Evolutionary conservation across 2,888 invertebrate genomes (phyloP).

Genomic region (Microdon myrmicae): DNA sequence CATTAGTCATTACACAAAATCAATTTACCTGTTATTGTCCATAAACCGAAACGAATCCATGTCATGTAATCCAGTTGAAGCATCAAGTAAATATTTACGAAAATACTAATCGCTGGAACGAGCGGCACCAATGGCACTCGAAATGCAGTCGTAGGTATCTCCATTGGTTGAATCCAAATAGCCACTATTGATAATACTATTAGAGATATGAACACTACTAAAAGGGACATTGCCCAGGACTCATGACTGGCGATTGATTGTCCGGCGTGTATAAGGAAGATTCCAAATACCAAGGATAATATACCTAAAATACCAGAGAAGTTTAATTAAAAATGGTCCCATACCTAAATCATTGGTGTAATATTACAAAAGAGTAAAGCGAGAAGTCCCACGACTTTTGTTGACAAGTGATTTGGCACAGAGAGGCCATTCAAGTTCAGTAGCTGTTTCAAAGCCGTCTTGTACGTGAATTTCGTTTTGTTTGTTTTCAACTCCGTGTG

Average conservation of each 20-base stretch:
- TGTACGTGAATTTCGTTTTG: slow-evolving; percentile 55
- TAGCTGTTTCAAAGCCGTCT: slow-evolving; percentile 56
- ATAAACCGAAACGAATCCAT: slow-evolving; percentile 84
- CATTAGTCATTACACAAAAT: neutral
- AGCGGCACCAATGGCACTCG: slow-evolving; percentile 87
- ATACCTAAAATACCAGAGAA: slow-evolving; percentile 55
- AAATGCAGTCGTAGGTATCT: slow-evolving; percentile 57
- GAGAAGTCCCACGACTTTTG: slow-evolving; percentile 60
- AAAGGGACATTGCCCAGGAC: slow-evolving; percentile 58
- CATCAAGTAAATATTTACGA: slow-evolving; percentile 88
- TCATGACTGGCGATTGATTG: slow-evolving; percentile 56
- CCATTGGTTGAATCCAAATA: slow-evolving; percentile 63
- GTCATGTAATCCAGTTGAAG: slow-evolving; percentile 79
- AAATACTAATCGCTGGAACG: slow-evolving; percentile 82
- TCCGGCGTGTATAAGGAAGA: slow-evolving; percentile 59
- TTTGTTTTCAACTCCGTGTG: slow-evolving; percentile 57
- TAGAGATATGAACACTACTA: slow-evolving; percentile 55
- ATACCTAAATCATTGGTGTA: neutral
- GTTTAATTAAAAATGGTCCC: too few species aligned
- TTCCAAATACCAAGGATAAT: slow-evolving; percentile 58
- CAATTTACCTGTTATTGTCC: slow-evolving; percentile 82
- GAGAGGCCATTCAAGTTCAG: slow-evolving; percentile 58
- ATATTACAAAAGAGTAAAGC: slow-evolving; percentile 60
- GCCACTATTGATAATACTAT: slow-evolving; percentile 56
- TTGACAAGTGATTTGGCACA: slow-evolving; percentile 58